Percentiles rank a stretch among this genome's conserved stretches.
Evolutionary conservation across 2,113 vertebrate species (phyloP).

Genomic region (Corythaixoides concolor): DNA sequence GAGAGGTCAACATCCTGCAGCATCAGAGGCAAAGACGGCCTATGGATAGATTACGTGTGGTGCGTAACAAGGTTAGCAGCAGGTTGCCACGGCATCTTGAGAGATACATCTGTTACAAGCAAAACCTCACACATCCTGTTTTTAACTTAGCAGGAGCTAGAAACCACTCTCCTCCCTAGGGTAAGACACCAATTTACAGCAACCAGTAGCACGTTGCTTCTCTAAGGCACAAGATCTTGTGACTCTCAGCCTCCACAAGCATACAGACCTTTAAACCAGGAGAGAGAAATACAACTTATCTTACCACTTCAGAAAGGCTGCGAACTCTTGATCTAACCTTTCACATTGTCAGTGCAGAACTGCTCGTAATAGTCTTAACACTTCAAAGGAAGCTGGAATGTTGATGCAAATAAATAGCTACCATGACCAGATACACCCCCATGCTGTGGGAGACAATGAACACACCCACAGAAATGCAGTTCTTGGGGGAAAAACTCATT

Average conservation of each 20-base stretch:
- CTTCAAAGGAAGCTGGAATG: background rate
- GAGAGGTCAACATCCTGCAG: background rate
- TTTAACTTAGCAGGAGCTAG: background rate
- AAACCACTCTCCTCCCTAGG: background rate
- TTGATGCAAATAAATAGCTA: background rate
- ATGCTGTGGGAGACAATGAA: background rate
- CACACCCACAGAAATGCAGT: background rate
- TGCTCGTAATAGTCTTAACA: background rate
- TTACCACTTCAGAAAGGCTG: background rate
- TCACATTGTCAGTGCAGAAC: background rate
- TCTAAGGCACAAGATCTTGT: background rate
- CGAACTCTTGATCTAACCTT: background rate
- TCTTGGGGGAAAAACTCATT: conserved; percentile 10
- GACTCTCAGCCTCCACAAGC: background rate
- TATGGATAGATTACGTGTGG: rapidly evolving
- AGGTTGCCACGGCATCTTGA: background rate
- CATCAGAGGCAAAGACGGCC: background rate
- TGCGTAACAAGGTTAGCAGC: background rate
- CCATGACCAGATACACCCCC: conserved; percentile 30
- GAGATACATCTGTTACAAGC: background rate
- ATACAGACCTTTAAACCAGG: background rate
- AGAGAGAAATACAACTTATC: background rate
- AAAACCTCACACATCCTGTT: background rate
- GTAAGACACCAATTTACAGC: background rate
- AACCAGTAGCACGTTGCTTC: background rate